Base-by-base conservation (phyloP, 2,888 invertebrate species). In the Cephus pygmeus region DNA sequence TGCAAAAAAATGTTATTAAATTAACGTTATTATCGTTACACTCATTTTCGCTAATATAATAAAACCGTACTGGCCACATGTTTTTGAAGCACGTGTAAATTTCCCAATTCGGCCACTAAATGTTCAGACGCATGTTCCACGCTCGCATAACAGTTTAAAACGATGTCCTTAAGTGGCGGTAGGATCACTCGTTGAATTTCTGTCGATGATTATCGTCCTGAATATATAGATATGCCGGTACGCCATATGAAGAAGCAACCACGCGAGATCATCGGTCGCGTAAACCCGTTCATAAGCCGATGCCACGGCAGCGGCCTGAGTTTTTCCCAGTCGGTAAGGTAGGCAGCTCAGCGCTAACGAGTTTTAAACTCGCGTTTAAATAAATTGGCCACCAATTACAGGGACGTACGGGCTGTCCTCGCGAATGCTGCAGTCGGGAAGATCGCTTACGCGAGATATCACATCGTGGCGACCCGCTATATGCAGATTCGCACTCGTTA, bases 321-420 rank as follows among this genome's bases (percentile, higher is more conserved):
- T 31, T 31, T 31, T 31, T 81, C 82, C 77, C 89, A 79, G 90
- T 86, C 90, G 91, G 87, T 91, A 91, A 91, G 87, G 91, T 88
- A 91, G 91, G 86, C 85, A 81, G 74, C 80, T 76, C 73, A 76
- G 79, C 86, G 75, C 83, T 83, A 87, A 87, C 86, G 81, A 86
- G 84, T 86, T 81, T 86, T 83, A 81, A 87, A 83, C 81, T 84
- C 81, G 80, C 83, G 83, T 86, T 87, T 86, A 87, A 88, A 87
- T 85, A 88, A 89, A 90, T 88, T 88, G 85, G 75, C 78, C 81
- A 68, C 80, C 84, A 86, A 87, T 89, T 88, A 87, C 80, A 77
- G 36, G 73, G 75, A 83, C 81, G 81, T 83, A 83, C 77, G 80
- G 81, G 81, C 76, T 80, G 79, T 81, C 79, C 81, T 83, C 83